Evolutionary conservation across 2,888 invertebrate species (phyloP), one percentile per base, ranked within the genome.

Genomic region (Erannis defoliaria): DNA sequence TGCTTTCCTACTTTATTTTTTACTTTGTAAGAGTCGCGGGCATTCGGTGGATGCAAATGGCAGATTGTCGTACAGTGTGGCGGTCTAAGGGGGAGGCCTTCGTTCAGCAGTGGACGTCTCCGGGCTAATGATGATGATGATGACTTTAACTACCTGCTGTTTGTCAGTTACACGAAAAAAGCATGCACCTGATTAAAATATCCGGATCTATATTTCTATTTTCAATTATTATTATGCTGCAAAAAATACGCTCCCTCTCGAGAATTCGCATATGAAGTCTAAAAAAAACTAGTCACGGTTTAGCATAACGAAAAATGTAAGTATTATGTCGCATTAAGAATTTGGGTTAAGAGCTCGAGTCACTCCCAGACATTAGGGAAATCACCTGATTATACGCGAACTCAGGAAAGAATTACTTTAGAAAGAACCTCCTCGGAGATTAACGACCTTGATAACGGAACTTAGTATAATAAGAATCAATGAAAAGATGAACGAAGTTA

Each of bases 271-370:
- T 33, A n/a, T 12, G n/a, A n/a, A 38, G 0, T 16, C 38, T 10
- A 16, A 38, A 18, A 40, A 40, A 21, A 9, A 10, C 3, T 9
- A 19, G 12, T 10, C 9, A 5, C 18, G 10, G 18, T 33, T 4
- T 2, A 42, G 40, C 8, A 9, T 9, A 64, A 43, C 43, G 55
- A 55, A 64, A 68, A 56, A 60, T 48, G 35, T n/a, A n/a, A n/a
- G n/a, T 18, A 26, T 35, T 26, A n/a, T 53, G 56, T 61, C 57
- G 50, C 64, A 56, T 54, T 35, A 58, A 58, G 23, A 59, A 69
- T 59, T 48, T 63, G 59, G 68, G 66, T 65, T 66, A 66, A 68
- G 62, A 65, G 65, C 54, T 59, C 38, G 37, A 61, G 60, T 42
- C 2, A n/a, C 2, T 51, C 51, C 56, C 59, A 53, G 54, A 53